Evolutionary conservation across 1,140 invertebrate species (phyloP).

Genomic region (Heterodera schachtii): DNA sequence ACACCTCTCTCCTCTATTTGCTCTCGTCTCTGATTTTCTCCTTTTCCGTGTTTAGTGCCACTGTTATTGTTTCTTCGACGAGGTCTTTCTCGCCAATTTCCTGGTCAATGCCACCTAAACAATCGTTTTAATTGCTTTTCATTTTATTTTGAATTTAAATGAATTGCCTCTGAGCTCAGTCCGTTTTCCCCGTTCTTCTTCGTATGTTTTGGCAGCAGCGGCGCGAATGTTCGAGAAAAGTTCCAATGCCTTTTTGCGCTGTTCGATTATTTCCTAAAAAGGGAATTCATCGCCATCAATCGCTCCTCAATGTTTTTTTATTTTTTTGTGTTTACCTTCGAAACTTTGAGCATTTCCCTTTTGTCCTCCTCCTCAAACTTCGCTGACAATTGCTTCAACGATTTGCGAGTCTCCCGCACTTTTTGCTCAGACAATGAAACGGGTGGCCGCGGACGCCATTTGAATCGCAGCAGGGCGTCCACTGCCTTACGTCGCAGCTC

Average conservation of each 20-base stretch:
- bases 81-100: conserved; percentile 48
- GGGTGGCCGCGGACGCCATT: conserved; percentile 91
- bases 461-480: conserved; percentile 88
- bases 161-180: conserved; percentile 76
- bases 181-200: conserved; percentile 78
- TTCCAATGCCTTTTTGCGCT: conserved; percentile 83
- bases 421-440: conserved; percentile 77
- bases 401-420: conserved; percentile 89
- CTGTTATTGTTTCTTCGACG: conserved; percentile 58
- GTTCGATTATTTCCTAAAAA: conserved; percentile 81
- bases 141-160: not conserved
- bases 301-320: not conserved
- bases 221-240: conserved; percentile 75
- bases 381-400: conserved; percentile 92
- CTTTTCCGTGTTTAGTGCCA: conserved; percentile 57
- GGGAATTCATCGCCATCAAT: too few species aligned
- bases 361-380: conserved; percentile 95
- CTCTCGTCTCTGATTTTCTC: conserved; percentile 35
- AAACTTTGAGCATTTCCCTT: conserved; percentile 85
- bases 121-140: too few species aligned
- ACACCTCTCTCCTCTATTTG: conserved; percentile 68
- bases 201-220: conserved; percentile 75
- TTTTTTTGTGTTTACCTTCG: conserved; percentile 71
- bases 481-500: conserved; percentile 79
- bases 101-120: conserved; percentile 44